phyloP scores from a whole-genome alignment of 2,888 invertebrate genomes.

The Epirrita christyi region DNA sequence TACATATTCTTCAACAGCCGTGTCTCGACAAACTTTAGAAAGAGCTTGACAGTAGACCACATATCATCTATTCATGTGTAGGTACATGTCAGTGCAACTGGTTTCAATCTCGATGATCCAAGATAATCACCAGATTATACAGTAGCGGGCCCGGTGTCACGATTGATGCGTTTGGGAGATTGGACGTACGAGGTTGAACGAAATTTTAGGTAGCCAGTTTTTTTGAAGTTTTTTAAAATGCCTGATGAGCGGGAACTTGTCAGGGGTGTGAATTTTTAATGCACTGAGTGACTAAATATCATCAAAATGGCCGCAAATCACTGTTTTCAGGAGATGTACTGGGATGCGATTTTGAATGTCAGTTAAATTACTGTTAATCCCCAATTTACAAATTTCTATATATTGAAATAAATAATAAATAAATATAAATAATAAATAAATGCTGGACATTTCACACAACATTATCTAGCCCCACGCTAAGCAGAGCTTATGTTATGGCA shows the following conservation, averaged over 20 bases:
- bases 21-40: neutral
- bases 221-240: neutral
- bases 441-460: too few relatives aligned
- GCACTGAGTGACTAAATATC: too few relatives aligned
- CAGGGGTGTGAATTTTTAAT: too few relatives aligned
- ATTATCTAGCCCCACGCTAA: too few relatives aligned
- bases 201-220: neutral
- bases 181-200: constrained; percentile 1
- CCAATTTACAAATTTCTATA: too few relatives aligned
- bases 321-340: too few relatives aligned
- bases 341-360: too few relatives aligned
- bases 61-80: neutral
- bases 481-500: too few relatives aligned
- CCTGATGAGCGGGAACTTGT: neutral
- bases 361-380: too few relatives aligned
- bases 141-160: constrained; percentile 1
- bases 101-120: neutral
- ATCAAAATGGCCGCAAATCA: too few relatives aligned
- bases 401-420: too few relatives aligned
- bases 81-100: neutral
- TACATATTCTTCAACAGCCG: neutral
- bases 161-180: constrained; percentile 2
- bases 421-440: too few relatives aligned
- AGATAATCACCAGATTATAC: constrained; percentile 7
- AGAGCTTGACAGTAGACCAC: neutral